phyloP scores from a whole-genome alignment of 1,140 invertebrate genomes.

The Diploscapter pachys region DNA sequence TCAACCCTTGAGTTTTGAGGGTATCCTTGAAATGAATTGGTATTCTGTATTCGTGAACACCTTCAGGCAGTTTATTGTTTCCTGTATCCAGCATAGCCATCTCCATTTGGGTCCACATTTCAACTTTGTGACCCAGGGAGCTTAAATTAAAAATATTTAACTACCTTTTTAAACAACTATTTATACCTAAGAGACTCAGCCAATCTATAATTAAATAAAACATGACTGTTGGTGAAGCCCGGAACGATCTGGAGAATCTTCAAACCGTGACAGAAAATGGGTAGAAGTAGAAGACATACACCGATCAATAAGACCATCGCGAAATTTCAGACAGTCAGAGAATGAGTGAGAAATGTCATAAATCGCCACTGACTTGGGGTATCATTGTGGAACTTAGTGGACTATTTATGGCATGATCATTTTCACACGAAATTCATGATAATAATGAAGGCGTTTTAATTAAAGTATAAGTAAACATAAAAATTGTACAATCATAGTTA shows the following conservation, averaged over 20 bases:
- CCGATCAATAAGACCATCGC: too few species aligned
- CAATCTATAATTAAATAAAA: conserved; percentile 57
- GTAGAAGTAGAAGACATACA: too few species aligned
- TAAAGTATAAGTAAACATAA: too few species aligned
- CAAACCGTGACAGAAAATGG: not conserved
- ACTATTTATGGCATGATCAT: too few species aligned
- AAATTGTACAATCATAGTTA: too few species aligned
- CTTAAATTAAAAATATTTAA: conserved; percentile 12
- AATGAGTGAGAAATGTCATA: too few species aligned
- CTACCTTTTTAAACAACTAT: not conserved
- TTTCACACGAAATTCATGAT: too few species aligned
- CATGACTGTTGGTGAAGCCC: conserved; percentile 57
- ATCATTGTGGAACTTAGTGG: too few species aligned
- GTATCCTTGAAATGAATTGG: conserved; percentile 55
- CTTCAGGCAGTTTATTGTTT: conserved; percentile 45
- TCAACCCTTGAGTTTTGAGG: conserved; percentile 53
- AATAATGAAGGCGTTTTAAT: too few species aligned
- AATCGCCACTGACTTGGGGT: too few species aligned
- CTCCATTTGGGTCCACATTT: conserved; percentile 58
- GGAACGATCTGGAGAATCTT: conserved; percentile 57
- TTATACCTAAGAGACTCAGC: conserved; percentile 44
- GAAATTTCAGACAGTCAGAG: too few species aligned
- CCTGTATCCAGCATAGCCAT: conserved; percentile 57
- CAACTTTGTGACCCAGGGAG: conserved; percentile 51
- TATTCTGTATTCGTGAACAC: conserved; percentile 48